Percentiles rank a stretch among this genome's conserved stretches.
These are phyloP conservation scores for Hexactinellida sp. DNA, from an alignment of 37 sponge, comb jelly and placozoan species.

Conservation along the genomic window DNA sequence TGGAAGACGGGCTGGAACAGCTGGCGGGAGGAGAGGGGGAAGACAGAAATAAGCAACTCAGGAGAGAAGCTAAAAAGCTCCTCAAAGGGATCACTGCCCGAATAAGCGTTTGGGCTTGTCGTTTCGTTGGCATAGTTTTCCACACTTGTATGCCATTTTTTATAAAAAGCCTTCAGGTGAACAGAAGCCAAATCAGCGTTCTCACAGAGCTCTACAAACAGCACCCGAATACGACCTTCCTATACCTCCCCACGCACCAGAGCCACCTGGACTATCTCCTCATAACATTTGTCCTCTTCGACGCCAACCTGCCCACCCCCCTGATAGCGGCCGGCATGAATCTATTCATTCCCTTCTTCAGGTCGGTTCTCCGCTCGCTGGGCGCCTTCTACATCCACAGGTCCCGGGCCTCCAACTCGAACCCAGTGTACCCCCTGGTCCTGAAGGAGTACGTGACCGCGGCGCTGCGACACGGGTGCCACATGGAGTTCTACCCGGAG, in stretches of 20 bases:
- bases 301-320: not conserved
- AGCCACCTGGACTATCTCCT: not conserved
- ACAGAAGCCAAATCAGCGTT: not conserved
- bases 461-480: not conserved
- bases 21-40: not conserved
- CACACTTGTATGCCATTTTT: not conserved
- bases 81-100: not conserved
- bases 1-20: not conserved
- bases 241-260: constrained; percentile 10
- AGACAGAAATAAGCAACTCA: not conserved
- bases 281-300: not conserved
- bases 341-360: not conserved
- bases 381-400: constrained; percentile 3
- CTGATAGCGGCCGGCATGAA: constrained; percentile 6
- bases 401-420: not conserved
- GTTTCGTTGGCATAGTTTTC: not conserved
- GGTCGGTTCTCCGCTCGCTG: not conserved
- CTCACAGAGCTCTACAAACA: not conserved
- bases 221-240: not conserved
- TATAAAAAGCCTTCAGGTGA: not conserved
- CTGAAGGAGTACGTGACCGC: not conserved
- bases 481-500: not conserved
- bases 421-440: not conserved
- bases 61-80: not conserved
- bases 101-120: not conserved